Evolutionary conservation across 2,797 vertebrate genomes (phyloP), one percentile per base, ranked within the genome.

Genomic region (Neoniphon sammara): DNA sequence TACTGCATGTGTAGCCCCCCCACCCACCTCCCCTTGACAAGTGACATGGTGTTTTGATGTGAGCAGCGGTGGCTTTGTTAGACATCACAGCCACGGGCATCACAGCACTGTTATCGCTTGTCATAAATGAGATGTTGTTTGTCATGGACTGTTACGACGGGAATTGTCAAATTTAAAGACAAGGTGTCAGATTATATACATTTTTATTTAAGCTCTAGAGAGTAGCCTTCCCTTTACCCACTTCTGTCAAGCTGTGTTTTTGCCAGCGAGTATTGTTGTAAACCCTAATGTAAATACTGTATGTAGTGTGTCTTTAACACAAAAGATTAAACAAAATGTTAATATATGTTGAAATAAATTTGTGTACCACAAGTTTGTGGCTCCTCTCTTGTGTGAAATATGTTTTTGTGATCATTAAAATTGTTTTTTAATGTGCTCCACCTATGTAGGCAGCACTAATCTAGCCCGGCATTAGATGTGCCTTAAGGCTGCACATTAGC

Each of bases 301-400:
- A 88, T 57, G 80, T 85, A 84, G 21, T 81, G 86, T 90, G 85
- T 89, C 87, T 87, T 89, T 82, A 90, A 87, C 70, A 56, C 67
- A 66, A 17, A 68, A 71, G 14, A 79, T 73, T 57, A 76, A 85
- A 76, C 7, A 75, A 85, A 84, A 80, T 89, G 82, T 88, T 90
- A 87, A 87, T 88, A 91, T 91, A 89, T 89, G 87, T 89, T 85
- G 74, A 91, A 92, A 93, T 92, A 89, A 91, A 92, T 89, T 86
- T 70, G 88, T 92, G 87, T 83, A 89, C 81, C 84, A 86, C 61
- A 81, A 75, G 4, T 27, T 30, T 31, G 14, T 61, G 83, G 57
- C 85, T 89, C 71, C 36, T 76, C 31, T 39, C 53, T 58, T 49
- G 34, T 67, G 53, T 42, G 18, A 80, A 75, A 62, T 25, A 67